Evolutionary conservation across 2,797 vertebrate genomes (phyloP).

Genomic region (Eurystomus glaucurus): DNA sequence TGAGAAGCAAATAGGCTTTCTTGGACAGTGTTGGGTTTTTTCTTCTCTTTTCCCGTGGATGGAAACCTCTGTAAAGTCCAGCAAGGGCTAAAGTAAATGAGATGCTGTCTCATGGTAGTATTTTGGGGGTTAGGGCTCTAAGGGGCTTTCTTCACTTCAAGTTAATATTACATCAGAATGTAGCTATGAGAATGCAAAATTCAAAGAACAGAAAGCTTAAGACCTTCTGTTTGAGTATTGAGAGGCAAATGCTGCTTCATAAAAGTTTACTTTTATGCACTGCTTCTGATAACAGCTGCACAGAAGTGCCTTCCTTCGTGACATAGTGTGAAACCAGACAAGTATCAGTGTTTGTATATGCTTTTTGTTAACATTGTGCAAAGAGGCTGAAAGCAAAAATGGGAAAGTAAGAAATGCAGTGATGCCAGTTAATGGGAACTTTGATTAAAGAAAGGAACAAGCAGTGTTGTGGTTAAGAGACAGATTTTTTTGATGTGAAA

Average conservation of each 20-base stretch:
- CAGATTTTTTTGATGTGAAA: neutral
- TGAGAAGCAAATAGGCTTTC: neutral
- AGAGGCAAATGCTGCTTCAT: neutral
- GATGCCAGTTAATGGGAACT: neutral
- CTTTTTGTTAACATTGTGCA: neutral
- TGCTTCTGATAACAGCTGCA: neutral
- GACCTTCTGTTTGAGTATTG: neutral
- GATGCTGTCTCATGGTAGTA: neutral
- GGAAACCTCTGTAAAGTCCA: neutral
- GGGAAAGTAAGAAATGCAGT: neutral
- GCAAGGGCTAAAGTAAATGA: neutral
- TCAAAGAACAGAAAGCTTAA: neutral
- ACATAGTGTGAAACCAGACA: neutral
- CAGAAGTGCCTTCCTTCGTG: neutral
- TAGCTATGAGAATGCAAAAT: neutral
- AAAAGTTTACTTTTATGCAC: neutral
- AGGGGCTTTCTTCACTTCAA: neutral
- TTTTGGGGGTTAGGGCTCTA: neutral
- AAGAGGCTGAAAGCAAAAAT: neutral
- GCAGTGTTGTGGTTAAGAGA: neutral
- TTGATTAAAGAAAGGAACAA: neutral
- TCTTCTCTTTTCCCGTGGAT: neutral
- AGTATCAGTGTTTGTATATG: rapidly evolving
- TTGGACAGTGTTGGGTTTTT: neutral
- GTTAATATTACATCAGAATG: neutral